Evolutionary conservation across 2,888 invertebrate species (phyloP), one percentile per base, ranked within the genome.

Genomic region (Campaea margaritaria): DNA sequence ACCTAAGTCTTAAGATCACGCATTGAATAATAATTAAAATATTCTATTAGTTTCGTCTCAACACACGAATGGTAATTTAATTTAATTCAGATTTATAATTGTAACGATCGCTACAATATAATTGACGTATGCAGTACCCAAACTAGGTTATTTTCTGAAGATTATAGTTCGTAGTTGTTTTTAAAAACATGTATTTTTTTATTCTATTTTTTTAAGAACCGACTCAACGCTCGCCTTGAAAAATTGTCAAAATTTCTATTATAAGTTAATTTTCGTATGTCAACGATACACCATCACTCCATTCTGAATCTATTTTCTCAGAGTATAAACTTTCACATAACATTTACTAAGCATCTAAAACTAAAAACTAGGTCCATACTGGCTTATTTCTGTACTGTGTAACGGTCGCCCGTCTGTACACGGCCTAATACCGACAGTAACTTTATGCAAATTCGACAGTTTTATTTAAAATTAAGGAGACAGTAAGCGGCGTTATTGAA

Each of bases 401-500:
- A 14, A 36, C 12, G 12, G 41, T 42, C 57, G 36, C 51, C 44
- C 53, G 58, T 70, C 27, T 72, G 68, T 54, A 47, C 31, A 12
- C 48, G 27, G 65, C 75, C 74, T 74, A 44, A 59, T 16, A 44
- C 50, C 16, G 14, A 13, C 47, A 36, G 54, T 68, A 75, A 67
- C 55, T 56, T 73, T 76, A 81, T 79, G 76, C 72, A 75, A 78
- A 81, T 81, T 53, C 27, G 45, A 65, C 52, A 56, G 70, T 77
- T 78, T 79, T 80, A 81, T 77, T 73, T 73, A 70, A 76, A 75
- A 70, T 79, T 76, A 78, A 77, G 69, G 47, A 63, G 65, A 66
- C 49, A 68, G 67, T 56, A 68, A 64, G 57, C 57, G 45, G 46
- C 64, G 42, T 57, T 67, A 74, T 79, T 75, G 75, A 73, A 70